phyloP scores from a whole-genome alignment of 2,113 vertebrate species.

The Trichechus manatus region DNA sequence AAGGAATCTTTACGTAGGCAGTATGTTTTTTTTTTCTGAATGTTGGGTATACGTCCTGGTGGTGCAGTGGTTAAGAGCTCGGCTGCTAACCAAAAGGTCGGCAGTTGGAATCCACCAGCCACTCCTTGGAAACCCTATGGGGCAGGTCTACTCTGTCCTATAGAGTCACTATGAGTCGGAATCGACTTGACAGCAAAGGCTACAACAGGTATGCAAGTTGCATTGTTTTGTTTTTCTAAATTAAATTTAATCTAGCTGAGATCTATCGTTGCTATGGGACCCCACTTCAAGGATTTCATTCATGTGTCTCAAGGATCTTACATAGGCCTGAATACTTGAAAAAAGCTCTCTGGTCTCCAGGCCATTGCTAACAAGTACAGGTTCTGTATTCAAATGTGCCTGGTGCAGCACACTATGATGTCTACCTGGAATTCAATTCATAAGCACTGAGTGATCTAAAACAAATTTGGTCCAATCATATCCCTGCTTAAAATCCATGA shows the following conservation, averaged over 20 bases:
- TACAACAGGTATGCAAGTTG: background rate
- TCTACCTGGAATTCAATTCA: background rate
- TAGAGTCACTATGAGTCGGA: too few species aligned
- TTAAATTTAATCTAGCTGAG: background rate
- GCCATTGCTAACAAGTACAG: background rate
- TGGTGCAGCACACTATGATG: background rate
- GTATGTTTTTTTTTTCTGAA: background rate
- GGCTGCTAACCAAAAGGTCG: too few species aligned
- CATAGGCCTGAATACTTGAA: background rate
- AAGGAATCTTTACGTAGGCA: background rate
- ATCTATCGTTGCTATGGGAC: background rate
- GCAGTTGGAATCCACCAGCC: too few species aligned
- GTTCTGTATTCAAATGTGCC: background rate
- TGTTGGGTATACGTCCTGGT: too few species aligned
- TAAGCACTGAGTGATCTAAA: slow-evolving; percentile 14
- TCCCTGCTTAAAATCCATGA: background rate
- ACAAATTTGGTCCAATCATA: background rate
- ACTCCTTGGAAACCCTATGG: too few species aligned
- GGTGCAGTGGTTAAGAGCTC: too few species aligned
- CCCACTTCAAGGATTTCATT: background rate
- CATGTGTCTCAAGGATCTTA: too few species aligned
- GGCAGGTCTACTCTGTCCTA: too few species aligned
- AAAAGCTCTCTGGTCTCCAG: background rate
- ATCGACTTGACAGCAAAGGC: too few species aligned
- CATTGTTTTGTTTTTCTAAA: background rate